A percentile compares a stretch with the other conserved stretches of the same genome.
phyloP scores from a whole-genome alignment of 2,888 invertebrate genomes.

The Cecidostiba fungosa region DNA sequence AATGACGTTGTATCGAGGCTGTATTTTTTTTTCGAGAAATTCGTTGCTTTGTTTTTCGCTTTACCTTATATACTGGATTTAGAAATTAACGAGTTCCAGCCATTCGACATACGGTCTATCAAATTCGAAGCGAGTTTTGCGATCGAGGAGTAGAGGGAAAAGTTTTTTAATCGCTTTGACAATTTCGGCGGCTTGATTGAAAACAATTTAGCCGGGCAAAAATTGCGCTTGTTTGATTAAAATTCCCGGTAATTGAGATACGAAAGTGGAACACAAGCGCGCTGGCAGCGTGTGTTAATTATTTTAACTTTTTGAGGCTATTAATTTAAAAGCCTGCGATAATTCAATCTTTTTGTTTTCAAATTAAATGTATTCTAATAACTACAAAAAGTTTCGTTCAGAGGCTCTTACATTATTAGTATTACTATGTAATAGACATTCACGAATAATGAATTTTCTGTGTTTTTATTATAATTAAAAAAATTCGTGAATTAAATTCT shows the following conservation, averaged over 20 bases:
- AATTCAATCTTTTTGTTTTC: too few species aligned
- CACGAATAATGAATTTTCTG: too few species aligned
- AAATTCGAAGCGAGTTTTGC: background rate
- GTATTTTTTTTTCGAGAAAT: background rate
- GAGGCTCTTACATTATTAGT: too few species aligned
- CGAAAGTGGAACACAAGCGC: background rate
- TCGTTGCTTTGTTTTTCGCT: background rate
- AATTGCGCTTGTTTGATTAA: background rate
- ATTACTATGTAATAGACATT: too few species aligned
- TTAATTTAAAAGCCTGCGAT: too few species aligned
- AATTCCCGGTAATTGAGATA: background rate
- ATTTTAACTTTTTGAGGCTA: background rate
- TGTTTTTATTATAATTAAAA: too few species aligned
- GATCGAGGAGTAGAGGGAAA: background rate
- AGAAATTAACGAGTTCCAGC: background rate
- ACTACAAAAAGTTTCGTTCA: too few species aligned
- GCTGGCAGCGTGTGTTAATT: background rate
- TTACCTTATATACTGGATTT: background rate
- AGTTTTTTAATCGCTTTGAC: conserved; percentile 15
- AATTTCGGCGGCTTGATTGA: background rate
- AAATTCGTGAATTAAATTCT: too few species aligned
- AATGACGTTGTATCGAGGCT: background rate
- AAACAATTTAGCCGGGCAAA: background rate
- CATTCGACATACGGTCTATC: background rate
- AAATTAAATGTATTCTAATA: too few species aligned